Evolutionary conservation across 2,113 vertebrate genomes (phyloP).

Genomic region (Neolamprologus falcicula): DNA sequence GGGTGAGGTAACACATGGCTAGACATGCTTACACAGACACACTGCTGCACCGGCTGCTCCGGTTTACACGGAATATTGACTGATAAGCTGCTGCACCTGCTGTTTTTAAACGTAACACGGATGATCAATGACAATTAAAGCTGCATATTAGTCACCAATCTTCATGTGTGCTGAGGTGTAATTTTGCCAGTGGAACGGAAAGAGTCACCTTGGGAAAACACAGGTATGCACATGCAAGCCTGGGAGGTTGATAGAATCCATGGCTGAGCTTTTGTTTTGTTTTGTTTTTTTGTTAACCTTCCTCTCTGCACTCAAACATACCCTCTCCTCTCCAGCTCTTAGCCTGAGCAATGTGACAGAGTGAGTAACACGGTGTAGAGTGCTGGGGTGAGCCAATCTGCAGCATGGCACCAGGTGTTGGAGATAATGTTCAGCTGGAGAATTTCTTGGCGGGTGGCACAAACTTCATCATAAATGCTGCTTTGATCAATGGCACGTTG

Average conservation of each 20-base stretch:
- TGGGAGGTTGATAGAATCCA: neutral
- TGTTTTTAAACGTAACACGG: neutral
- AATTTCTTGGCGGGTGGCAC: slow-evolving; percentile 24
- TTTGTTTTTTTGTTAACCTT: neutral
- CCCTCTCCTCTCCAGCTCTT: neutral
- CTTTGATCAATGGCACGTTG: slow-evolving; percentile 58
- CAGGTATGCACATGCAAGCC: neutral
- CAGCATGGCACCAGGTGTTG: slow-evolving; percentile 46
- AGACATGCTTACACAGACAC: slow-evolving; percentile 53
- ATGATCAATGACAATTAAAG: slow-evolving; percentile 5
- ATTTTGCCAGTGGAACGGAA: neutral
- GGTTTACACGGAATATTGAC: neutral
- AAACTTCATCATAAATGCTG: slow-evolving; percentile 41
- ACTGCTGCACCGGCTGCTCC: neutral
- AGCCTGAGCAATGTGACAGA: slow-evolving; percentile 35
- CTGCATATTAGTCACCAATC: neutral
- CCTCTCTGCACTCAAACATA: neutral
- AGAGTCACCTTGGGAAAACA: neutral
- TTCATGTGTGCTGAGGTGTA: neutral
- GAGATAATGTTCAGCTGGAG: slow-evolving; percentile 40
- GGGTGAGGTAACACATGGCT: slow-evolving; percentile 21
- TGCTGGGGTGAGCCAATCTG: slow-evolving; percentile 33
- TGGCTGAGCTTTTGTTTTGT: neutral
- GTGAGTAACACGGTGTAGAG: slow-evolving; percentile 22
- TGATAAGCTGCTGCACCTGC: slow-evolving; percentile 4